Evolutionary conservation across 1,140 invertebrate species (phyloP).

Genomic region (Harpegnathos saltator): DNA sequence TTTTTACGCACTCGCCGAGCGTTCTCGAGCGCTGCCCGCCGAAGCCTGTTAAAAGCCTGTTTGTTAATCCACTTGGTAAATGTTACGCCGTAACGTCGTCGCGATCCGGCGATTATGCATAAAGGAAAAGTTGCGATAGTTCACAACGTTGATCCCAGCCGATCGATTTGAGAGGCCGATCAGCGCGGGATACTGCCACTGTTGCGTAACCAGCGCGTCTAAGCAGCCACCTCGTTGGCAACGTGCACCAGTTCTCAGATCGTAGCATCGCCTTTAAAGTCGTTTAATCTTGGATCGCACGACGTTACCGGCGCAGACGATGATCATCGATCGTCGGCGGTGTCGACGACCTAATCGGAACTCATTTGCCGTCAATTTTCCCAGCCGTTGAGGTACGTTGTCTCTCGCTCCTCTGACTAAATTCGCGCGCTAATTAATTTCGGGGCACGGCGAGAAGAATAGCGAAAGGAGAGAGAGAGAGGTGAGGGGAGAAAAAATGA

Average conservation of each 20-base stretch:
- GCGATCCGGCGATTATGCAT: constrained; percentile 48
- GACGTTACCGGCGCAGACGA: neutral
- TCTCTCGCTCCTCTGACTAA: constrained; percentile 17
- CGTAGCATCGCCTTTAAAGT: constrained; percentile 33
- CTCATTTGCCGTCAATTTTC: constrained; percentile 38
- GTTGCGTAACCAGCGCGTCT: constrained; percentile 43
- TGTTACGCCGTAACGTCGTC: constrained; percentile 18
- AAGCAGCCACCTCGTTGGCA: constrained; percentile 39
- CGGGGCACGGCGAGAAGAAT: neutral
- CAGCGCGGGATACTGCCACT: constrained; percentile 54
- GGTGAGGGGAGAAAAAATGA: neutral
- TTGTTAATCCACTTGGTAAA: constrained; percentile 24
- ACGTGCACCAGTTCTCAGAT: constrained; percentile 54
- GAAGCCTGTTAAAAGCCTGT: constrained; percentile 1
- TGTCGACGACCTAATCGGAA: constrained; percentile 38
- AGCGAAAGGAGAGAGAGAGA: neutral
- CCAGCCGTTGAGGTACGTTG: neutral
- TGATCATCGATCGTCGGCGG: constrained; percentile 20
- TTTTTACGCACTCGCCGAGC: neutral
- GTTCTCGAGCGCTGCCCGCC: neutral
- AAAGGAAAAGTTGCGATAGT: constrained; percentile 55
- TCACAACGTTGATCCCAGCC: constrained; percentile 15
- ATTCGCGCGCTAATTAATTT: constrained; percentile 27
- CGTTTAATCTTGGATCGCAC: constrained; percentile 43
- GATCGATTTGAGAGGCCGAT: constrained; percentile 49